Evolutionary conservation across 2,888 invertebrate genomes (phyloP).

Genomic region (Sepiola atlantica): DNA sequence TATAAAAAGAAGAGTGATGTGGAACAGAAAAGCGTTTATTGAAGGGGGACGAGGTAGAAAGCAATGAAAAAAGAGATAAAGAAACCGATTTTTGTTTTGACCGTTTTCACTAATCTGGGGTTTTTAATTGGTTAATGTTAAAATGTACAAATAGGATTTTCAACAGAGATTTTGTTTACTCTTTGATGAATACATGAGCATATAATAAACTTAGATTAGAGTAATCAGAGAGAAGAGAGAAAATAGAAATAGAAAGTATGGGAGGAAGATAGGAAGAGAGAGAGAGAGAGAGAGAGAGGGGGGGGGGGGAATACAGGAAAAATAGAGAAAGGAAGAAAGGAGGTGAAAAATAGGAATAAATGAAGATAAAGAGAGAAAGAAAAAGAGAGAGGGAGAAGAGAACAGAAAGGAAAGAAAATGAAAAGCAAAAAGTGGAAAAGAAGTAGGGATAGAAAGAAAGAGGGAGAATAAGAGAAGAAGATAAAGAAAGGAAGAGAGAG

Average conservation of each 20-base stretch:
- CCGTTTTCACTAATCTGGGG: neutral
- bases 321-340: no score
- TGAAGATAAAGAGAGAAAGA: no score
- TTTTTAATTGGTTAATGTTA: neutral
- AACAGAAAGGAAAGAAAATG: no score
- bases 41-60: neutral
- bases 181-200: neutral
- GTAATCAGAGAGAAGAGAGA: neutral
- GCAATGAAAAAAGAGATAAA: neutral
- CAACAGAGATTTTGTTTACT: neutral
- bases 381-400: no score
- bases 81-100: neutral
- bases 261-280: neutral
- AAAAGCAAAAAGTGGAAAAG: no score
- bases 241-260: no score
- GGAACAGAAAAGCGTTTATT: neutral
- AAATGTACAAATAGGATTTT: constrained; percentile 9
- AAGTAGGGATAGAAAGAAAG: no score
- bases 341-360: no score
- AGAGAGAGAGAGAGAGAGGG: neutral
- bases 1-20: neutral
- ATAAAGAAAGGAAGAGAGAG: neutral
- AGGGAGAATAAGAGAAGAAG: no score
- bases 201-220: neutral
- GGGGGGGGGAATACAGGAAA: no score